These are phyloP conservation scores for Tribolium madens DNA, from an alignment of 1,140 invertebrate genomes.

Conservation along the genomic window DNA sequence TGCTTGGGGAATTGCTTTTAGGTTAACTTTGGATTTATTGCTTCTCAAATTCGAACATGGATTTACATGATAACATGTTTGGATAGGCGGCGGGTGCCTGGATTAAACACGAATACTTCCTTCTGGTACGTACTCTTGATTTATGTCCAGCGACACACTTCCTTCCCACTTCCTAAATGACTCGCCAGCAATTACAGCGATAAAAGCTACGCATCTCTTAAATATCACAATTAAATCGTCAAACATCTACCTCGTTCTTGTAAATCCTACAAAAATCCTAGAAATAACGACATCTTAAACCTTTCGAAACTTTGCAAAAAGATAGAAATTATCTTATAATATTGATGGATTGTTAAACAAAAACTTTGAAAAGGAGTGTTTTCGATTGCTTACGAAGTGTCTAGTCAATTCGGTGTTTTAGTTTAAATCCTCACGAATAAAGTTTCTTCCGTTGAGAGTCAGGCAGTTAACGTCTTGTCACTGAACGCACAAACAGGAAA, in stretches of 20 bases:
- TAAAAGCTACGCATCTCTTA: background rate
- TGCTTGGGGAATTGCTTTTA: conserved; percentile 42
- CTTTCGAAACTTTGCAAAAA: too few species aligned
- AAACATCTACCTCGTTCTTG: background rate
- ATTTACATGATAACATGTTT: conserved; percentile 47
- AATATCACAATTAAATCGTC: background rate
- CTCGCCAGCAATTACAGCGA: conserved; percentile 6
- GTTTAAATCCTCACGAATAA: conserved; percentile 6
- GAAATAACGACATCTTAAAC: too few species aligned
- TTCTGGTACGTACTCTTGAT: conserved; percentile 11
- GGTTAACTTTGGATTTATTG: conserved; percentile 44
- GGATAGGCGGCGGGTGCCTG: conserved; percentile 21
- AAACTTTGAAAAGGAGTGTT: background rate
- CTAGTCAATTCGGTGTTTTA: conserved; percentile 2
- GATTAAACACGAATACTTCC: conserved; percentile 32
- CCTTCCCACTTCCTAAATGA: conserved; percentile 10
- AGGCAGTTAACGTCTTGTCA: conserved; percentile 28
- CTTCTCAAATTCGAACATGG: conserved; percentile 43
- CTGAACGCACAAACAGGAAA: conserved; percentile 23
- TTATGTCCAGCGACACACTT: conserved; percentile 18
- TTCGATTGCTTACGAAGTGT: conserved; percentile 3
- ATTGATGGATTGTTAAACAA: background rate
- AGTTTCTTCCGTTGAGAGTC: conserved; percentile 13
- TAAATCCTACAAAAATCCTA: too few species aligned
- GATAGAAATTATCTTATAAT: too few species aligned